Conservation (phyloP, 2,888 invertebrate species). For the Camponotus fellah region DNA sequence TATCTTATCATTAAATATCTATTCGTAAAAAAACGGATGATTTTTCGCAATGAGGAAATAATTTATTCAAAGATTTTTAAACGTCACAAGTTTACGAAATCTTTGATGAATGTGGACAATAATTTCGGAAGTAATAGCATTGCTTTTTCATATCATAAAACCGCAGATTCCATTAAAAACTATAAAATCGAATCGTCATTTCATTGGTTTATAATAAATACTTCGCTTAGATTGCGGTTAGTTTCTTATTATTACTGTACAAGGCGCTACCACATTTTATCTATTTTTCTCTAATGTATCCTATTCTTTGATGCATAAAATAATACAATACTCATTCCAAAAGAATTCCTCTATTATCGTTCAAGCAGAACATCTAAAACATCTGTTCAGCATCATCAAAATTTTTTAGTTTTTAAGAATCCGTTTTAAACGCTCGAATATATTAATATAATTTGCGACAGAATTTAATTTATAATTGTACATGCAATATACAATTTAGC, state of each 20-base stretch:
- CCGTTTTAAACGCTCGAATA: not conserved
- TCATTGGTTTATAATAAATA: conserved; percentile 46
- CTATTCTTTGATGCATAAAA: conserved; percentile 17
- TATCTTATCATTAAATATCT: conserved; percentile 13
- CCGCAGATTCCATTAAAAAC: conserved; percentile 59
- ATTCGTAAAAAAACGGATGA: not conserved
- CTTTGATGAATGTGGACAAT: not conserved
- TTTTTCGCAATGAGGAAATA: conserved; percentile 25
- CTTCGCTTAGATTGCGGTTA: conserved; percentile 65
- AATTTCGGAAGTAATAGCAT: conserved; percentile 23
- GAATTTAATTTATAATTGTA: conserved; percentile 18
- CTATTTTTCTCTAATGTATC: not conserved
- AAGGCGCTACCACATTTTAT: conserved; percentile 24
- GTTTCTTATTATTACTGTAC: conserved; percentile 44
- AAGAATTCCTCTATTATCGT: not conserved
- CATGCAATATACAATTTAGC: not conserved
- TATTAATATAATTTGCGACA: not conserved
- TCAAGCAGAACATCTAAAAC: not conserved
- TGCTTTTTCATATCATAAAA: conserved; percentile 23
- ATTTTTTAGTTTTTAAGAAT: not conserved
- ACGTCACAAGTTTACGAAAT: conserved; percentile 12
- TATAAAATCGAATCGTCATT: conserved; percentile 41
- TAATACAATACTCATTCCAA: not conserved
- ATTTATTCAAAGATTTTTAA: conserved; percentile 19
- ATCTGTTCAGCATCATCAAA: not conserved